Base-by-base conservation (phyloP, 2,113 vertebrate genomes). In the Melanerpes aurifrons region DNA sequence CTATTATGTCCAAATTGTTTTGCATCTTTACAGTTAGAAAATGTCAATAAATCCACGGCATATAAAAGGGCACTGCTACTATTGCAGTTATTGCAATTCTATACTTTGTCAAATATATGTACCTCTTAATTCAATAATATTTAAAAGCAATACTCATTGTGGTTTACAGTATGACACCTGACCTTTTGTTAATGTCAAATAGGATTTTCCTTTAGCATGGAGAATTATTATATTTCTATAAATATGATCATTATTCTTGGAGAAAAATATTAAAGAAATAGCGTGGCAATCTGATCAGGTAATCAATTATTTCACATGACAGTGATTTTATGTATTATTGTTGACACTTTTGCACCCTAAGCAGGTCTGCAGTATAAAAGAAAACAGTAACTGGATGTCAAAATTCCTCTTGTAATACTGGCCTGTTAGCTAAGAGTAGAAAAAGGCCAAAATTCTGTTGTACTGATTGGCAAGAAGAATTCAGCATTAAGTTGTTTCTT, bases 101-200 rank as follows among this genome's bases (percentile, higher is more conserved):
- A 96, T 97, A 97, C 90, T 98, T 98, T 97, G 96, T 97, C 97
- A 98, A 97, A 97, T 97, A 96, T 96, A 97, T 96, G 95, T 97
- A 96, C 85, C 94, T 97, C 96, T 97, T 96, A 96, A 97, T 97
- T 97, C 97, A 97, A 97, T 98, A 97, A 97, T 93, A 90, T 96
- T 95, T 97, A 97, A 97, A 98, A 97, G 96, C 96, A 97, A 97
- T 97, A 93, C 95, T 86, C 95, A 95, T 95, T 97, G 96, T 96
- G 97, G 97, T 95, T 98, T 97, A 90, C 89, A 88, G 93, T 93
- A 96, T 89, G 96, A 97, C 94, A 96, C 90, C 92, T 97, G 97
- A 98, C 97, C 97, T 98, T 98, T 98, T 96, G 80, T 96, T 97
- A 97, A 98, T 98, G 97, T 98, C 97, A 98, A 94, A 96, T 95